Percentiles rank a stretch among this genome's conserved stretches.
Evolutionary conservation across 2,113 vertebrate genomes (phyloP).

Genomic region (Chaenocephalus aceratus): DNA sequence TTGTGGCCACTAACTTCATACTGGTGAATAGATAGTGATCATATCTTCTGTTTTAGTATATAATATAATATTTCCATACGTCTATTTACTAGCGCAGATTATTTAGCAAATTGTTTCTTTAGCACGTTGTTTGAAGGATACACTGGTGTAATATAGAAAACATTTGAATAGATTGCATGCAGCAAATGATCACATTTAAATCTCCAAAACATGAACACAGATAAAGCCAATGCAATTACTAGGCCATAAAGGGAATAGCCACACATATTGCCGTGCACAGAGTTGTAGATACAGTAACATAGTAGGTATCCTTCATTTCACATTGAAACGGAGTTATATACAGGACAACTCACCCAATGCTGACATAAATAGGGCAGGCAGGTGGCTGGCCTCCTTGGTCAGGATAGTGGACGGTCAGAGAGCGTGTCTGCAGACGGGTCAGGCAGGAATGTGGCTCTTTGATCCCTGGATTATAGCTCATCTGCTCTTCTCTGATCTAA

Average conservation of each 20-base stretch:
- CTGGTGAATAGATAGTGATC: background rate
- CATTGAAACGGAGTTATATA: background rate
- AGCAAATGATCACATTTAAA: background rate
- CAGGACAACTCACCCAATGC: background rate
- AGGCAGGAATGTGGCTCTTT: constrained; percentile 75
- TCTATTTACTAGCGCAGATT: too few relatives aligned
- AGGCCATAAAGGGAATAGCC: constrained; percentile 4
- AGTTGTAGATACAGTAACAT: background rate
- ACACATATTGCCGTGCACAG: background rate
- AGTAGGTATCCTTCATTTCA: background rate
- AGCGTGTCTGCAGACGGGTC: constrained; percentile 46
- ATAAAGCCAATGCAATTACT: background rate
- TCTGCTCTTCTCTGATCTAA: constrained; percentile 57
- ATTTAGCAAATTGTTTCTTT: too few relatives aligned
- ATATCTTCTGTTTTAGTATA: background rate
- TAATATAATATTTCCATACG: background rate
- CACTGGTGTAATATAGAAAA: background rate
- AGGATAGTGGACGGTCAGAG: constrained; percentile 20
- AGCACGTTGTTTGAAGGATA: too few relatives aligned
- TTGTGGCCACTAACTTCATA: background rate
- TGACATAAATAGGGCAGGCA: constrained; percentile 9
- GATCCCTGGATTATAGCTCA: constrained; percentile 74
- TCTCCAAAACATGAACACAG: background rate
- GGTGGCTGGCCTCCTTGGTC: constrained; percentile 32
- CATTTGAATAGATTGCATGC: background rate